Conservation (phyloP, 2,113 vertebrate species). For the Nannobrachium achirus region DNA sequence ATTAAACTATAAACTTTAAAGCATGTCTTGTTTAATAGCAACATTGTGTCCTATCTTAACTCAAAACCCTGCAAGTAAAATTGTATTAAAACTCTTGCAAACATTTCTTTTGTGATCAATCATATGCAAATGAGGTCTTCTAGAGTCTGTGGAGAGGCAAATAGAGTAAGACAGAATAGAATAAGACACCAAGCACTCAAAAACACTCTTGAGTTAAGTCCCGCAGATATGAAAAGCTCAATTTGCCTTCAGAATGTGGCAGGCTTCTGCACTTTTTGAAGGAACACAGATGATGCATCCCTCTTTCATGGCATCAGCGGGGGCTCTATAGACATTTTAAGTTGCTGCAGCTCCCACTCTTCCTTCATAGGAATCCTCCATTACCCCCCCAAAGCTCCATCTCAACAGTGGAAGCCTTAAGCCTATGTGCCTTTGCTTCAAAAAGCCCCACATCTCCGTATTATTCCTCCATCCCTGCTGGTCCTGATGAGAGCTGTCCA, state of each 20-base stretch:
- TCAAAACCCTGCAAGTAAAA: too few relatives aligned
- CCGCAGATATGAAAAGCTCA: neutral
- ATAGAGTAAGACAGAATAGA: neutral
- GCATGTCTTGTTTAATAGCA: too few relatives aligned
- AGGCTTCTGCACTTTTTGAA: slow-evolving; percentile 26
- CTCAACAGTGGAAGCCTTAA: slow-evolving; percentile 63
- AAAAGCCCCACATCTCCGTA: slow-evolving; percentile 56
- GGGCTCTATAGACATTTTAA: slow-evolving; percentile 47
- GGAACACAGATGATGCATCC: slow-evolving; percentile 50
- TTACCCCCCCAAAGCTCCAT: slow-evolving; percentile 62
- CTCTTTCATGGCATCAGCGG: slow-evolving; percentile 44
- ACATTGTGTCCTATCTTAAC: too few relatives aligned
- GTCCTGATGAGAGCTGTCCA: slow-evolving; percentile 66
- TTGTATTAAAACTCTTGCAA: too few relatives aligned
- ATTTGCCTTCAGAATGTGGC: slow-evolving; percentile 38
- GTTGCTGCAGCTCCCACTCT: slow-evolving; percentile 46
- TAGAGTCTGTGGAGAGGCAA: neutral
- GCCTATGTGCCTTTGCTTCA: slow-evolving; percentile 61
- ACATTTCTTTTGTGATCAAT: too few relatives aligned
- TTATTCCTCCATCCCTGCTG: slow-evolving; percentile 58
- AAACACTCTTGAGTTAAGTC: too few relatives aligned
- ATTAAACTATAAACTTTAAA: too few relatives aligned
- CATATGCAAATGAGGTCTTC: too few relatives aligned
- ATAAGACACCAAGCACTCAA: neutral
- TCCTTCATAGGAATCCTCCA: slow-evolving; percentile 65